A percentile compares a stretch with the other conserved stretches of the same genome.
These are phyloP conservation scores for Etheostoma cragini DNA, from an alignment of 2,113 vertebrate genomes.

Conservation along the genomic window DNA sequence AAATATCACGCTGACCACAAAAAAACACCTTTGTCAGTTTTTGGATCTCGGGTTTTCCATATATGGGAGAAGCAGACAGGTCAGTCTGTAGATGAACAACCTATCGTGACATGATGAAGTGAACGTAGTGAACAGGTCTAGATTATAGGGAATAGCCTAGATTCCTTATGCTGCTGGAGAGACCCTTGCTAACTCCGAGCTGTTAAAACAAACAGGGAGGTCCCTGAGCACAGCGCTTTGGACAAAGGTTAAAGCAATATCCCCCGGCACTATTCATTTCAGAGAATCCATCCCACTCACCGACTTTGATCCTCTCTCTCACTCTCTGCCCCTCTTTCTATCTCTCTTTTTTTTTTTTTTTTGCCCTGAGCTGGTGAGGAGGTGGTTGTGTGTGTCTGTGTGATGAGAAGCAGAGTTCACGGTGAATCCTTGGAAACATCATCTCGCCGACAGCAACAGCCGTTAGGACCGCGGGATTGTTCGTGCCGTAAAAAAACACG, in stretches of 20 bases:
- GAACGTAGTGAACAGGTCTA: conserved; percentile 56
- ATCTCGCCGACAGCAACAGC: conserved; percentile 43
- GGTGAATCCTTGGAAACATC: conserved; percentile 55
- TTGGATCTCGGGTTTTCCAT: conserved; percentile 45
- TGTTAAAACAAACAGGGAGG: conserved; percentile 84
- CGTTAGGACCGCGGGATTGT: conserved; percentile 35
- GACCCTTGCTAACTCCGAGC: conserved; percentile 76
- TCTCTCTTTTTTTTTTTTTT: conserved; percentile 42
- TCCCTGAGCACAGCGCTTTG: conserved; percentile 76
- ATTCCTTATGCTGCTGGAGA: conserved; percentile 66
- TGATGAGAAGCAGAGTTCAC: conserved; percentile 55
- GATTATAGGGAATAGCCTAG: conserved; percentile 46
- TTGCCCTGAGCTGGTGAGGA: conserved; percentile 62
- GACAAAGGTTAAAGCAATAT: conserved; percentile 86
- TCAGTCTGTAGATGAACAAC: conserved; percentile 43
- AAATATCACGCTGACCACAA: conserved; percentile 57
- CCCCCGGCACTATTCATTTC: conserved; percentile 82
- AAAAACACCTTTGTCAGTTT: conserved; percentile 45
- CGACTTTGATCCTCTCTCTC: conserved; percentile 78
- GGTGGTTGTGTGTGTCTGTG: conserved; percentile 46
- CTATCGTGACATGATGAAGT: conserved; percentile 60
- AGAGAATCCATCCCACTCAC: conserved; percentile 77
- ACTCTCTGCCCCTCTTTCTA: conserved; percentile 61
- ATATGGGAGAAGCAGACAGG: conserved; percentile 37
- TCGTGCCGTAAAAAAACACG: conserved; percentile 16